These are phyloP conservation scores for Luperina testacea DNA, from an alignment of 2,888 invertebrate species.

Conservation along the genomic window DNA sequence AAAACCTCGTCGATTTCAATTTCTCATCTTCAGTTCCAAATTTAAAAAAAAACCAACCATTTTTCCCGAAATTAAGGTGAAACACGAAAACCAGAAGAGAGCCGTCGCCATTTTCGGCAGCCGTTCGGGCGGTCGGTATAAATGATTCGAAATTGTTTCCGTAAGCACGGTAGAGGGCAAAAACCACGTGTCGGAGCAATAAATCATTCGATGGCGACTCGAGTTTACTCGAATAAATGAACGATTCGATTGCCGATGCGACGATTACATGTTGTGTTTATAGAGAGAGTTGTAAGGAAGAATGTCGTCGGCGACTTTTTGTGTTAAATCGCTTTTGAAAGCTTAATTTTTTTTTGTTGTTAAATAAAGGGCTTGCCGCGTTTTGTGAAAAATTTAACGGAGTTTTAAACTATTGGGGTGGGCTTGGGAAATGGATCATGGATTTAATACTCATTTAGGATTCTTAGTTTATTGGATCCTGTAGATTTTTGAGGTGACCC, in stretches of 20 bases:
- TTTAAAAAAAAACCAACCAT: conserved; percentile 73
- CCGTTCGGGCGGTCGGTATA: conserved; percentile 86
- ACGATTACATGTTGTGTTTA: conserved; percentile 84
- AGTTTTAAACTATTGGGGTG: conserved; percentile 51
- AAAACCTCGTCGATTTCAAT: conserved; percentile 81
- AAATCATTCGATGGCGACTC: conserved; percentile 87
- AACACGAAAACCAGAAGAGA: conserved; percentile 77
- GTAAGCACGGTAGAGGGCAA: conserved; percentile 82
- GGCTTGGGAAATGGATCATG: conserved; percentile 26
- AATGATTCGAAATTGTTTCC: conserved; percentile 89
- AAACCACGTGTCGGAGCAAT: conserved; percentile 89
- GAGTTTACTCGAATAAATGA: conserved; percentile 88
- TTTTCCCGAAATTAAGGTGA: conserved; percentile 84
- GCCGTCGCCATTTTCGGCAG: conserved; percentile 77
- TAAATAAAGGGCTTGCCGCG: conserved; percentile 67
- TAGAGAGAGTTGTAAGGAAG: conserved; percentile 86
- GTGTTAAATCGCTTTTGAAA: conserved; percentile 75
- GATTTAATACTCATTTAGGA: neutral
- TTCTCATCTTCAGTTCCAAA: conserved; percentile 77
- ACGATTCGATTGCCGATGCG: conserved; percentile 86
- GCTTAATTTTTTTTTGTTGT: conserved; percentile 63
- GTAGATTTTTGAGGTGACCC: neutral
- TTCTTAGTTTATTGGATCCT: neutral
- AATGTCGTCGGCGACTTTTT: conserved; percentile 85
- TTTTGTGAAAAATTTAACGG: conserved; percentile 52